Evolutionary conservation across 2,888 invertebrate genomes (phyloP).

Genomic region (Archips crataeganus): DNA sequence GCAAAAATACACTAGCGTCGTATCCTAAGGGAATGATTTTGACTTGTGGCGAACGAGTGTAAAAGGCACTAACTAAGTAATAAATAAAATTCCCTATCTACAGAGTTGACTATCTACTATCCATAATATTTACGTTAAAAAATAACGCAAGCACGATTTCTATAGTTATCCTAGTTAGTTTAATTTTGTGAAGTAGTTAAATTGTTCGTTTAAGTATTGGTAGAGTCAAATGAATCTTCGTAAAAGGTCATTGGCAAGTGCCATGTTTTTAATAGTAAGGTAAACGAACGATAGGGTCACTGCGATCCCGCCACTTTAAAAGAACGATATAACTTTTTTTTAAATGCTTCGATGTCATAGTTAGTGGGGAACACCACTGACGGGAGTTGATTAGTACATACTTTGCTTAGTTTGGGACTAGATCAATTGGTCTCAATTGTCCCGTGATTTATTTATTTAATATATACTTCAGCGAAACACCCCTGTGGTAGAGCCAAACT

Average conservation of each 20-base stretch:
- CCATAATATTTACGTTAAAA: neutral
- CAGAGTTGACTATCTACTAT: slow-evolving; percentile 12
- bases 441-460: no score
- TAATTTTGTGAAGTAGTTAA: slow-evolving; percentile 9
- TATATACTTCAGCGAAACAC: no score
- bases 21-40: slow-evolving; percentile 39
- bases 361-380: no score
- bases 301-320: no score
- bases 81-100: slow-evolving; percentile 30
- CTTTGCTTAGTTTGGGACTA: no score
- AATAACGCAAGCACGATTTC: neutral
- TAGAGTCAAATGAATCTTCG: neutral
- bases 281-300: no score
- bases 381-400: no score
- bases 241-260: neutral
- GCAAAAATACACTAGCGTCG: neutral
- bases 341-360: no score
- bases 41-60: slow-evolving; percentile 11
- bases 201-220: slow-evolving; percentile 6
- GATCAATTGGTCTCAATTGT: no score
- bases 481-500: no score
- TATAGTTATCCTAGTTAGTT: neutral
- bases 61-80: slow-evolving; percentile 38
- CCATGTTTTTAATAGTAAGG: neutral
- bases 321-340: no score